Percentiles rank a stretch among this genome's conserved stretches.
Conservation (phyloP, 2,113 vertebrate species). For the Ivindomyrus marchei region DNA sequence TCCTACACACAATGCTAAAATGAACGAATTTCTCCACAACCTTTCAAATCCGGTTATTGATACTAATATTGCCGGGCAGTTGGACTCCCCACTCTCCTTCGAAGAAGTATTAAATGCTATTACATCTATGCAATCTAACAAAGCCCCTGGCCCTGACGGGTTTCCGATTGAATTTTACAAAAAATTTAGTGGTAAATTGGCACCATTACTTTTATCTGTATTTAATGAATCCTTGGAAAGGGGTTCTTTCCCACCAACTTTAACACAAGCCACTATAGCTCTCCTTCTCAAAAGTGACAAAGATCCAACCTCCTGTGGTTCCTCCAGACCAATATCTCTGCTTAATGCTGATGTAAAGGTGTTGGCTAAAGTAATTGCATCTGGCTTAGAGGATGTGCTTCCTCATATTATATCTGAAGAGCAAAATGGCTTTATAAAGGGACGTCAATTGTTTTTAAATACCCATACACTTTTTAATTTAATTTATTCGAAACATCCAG, state of each 20-base stretch:
- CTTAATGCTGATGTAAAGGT: background rate
- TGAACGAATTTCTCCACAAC: too few species aligned
- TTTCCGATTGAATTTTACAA: background rate
- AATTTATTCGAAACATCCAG: background rate
- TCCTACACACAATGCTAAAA: too few species aligned
- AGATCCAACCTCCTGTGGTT: slow-evolving; percentile 11
- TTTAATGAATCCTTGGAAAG: slow-evolving; percentile 17
- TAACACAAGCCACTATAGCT: slow-evolving; percentile 21
- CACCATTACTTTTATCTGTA: slow-evolving; percentile 12
- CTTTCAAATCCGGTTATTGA: too few species aligned
- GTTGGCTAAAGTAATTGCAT: background rate
- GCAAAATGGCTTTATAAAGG: slow-evolving; percentile 4
- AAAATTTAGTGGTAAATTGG: slow-evolving; percentile 13
- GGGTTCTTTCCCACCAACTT: slow-evolving; percentile 13
- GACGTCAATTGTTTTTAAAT: slow-evolving; percentile 19
- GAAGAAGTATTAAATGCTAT: too few species aligned
- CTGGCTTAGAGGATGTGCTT: background rate
- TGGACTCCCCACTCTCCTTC: too few species aligned
- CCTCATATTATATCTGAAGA: slow-evolving; percentile 7
- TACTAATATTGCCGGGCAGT: too few species aligned
- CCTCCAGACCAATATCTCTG: background rate
- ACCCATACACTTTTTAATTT: slow-evolving; percentile 6
- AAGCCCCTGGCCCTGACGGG: slow-evolving; percentile 10
- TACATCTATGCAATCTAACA: slow-evolving; percentile 7
- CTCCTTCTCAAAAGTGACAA: slow-evolving; percentile 13